Evolutionary conservation across 2,113 vertebrate genomes (phyloP).

Genomic region (Chionis minor): DNA sequence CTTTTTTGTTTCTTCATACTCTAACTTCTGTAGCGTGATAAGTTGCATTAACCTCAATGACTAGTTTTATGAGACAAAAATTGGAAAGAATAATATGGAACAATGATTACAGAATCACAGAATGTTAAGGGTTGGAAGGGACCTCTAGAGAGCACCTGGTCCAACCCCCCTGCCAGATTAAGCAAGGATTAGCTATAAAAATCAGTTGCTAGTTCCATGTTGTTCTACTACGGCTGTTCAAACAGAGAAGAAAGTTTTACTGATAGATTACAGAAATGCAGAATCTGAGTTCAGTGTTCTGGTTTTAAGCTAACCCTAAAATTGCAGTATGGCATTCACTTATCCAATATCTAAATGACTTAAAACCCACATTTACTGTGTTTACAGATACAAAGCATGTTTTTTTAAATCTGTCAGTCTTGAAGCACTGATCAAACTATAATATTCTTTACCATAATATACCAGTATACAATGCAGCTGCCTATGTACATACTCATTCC

Average conservation of each 20-base stretch:
- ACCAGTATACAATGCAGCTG: not conserved
- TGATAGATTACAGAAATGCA: not conserved
- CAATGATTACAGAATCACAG: not conserved
- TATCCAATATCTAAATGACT: not conserved
- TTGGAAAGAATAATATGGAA: not conserved
- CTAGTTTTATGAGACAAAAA: not conserved
- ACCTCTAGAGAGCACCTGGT: no score
- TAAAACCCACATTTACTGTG: not conserved
- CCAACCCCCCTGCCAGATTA: not conserved
- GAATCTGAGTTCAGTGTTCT: not conserved
- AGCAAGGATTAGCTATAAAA: not conserved
- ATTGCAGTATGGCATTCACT: not conserved
- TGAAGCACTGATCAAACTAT: not conserved
- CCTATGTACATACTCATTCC: not conserved
- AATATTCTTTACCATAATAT: not conserved
- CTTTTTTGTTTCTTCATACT: slow-evolving; percentile 32
- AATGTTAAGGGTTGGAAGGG: no score
- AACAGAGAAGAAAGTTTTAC: not conserved
- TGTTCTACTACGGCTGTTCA: not conserved
- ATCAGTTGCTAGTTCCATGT: not conserved
- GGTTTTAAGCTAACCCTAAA: not conserved
- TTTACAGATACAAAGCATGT: not conserved
- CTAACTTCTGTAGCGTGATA: slow-evolving; percentile 38
- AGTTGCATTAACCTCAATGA: slow-evolving; percentile 13
- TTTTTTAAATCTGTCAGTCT: not conserved